Base-by-base conservation (phyloP, 2,888 invertebrate genomes). In the Allophyes oxyacanthae region DNA sequence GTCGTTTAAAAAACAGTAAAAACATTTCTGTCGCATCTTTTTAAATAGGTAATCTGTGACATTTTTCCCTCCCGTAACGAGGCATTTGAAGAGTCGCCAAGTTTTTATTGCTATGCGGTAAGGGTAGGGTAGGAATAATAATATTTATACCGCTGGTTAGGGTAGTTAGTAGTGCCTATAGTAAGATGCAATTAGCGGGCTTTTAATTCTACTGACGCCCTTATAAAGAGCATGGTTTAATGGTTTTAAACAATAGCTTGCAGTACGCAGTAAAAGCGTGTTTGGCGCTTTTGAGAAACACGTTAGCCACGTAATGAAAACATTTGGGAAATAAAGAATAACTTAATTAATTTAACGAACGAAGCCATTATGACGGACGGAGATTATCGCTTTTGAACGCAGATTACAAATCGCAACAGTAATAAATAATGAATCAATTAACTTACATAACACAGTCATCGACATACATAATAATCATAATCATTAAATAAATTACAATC, bases 101-200 rank as follows among this genome's bases (percentile, higher is more conserved):
- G 36, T 52, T 69, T 40, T 62, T 63, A 50, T 55, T 32, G 48
- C 67, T 20, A 4, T 25, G 32, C 41, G n/a, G 33, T 7, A 2
- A 44, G 45, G 64, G 69, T 13, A 53, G 33, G 54, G 64, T 63
- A 38, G 45, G 11, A 20, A n/a, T n/a, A 50, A 51, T 43, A 69
- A 53, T 30, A 20, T 52, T 8, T 11, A 32, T 28, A 6, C 28
- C 28, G 28, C 28, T 6, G 2, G 20, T 2, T 20, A 4, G 20
- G 20, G 20, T 20, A 20, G 20, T 20, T 20, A 20, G 20, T 3
- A 20, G 20, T 20, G 4, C 20, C 7, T 28, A 42, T 20, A 33
- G 7, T 46, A 28, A 0, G 5, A 25, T 20, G 37, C 37, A 37
- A 37, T 37, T 37, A 37, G 36, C 7, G 6, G 32, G 20, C 20